A percentile compares a stretch with the other conserved stretches of the same genome.
Conservation (phyloP, 2,113 vertebrate genomes). For the Podilymbus podiceps region DNA sequence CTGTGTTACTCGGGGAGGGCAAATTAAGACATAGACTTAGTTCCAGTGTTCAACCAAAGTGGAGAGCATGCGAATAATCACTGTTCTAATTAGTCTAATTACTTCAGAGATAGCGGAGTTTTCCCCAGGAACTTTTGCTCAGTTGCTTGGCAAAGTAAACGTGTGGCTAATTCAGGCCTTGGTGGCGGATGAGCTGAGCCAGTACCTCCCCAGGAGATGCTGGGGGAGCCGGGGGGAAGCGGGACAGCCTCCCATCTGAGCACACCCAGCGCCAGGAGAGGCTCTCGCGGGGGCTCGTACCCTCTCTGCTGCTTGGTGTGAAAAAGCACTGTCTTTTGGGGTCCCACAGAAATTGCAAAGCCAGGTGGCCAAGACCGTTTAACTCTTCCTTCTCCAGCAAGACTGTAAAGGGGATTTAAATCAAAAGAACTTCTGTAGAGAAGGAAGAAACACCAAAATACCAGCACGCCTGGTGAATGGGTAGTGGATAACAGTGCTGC, state of each 20-base stretch:
- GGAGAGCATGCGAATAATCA: not conserved
- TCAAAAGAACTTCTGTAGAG: not conserved
- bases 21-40: constrained; percentile 35
- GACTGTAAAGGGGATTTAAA: not conserved
- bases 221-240: accelerated
- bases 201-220: not conserved
- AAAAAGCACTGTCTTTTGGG: not conserved
- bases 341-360: not conserved
- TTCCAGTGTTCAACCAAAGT: not conserved
- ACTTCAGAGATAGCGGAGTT: not conserved
- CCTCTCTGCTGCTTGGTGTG: not conserved
- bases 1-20: not conserved
- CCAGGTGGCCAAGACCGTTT: not conserved
- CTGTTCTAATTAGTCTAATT: constrained; percentile 30
- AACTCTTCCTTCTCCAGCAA: not conserved
- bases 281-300: accelerated
- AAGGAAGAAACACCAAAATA: not conserved
- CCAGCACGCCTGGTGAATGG: not conserved
- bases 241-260: not conserved
- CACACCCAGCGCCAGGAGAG: not conserved
- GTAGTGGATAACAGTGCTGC: not conserved
- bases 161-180: not conserved
- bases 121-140: not conserved
- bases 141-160: not conserved
- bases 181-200: not conserved